Evolutionary conservation across 2,113 vertebrate species (phyloP).

Genomic region (Neodon shergylaensis): DNA sequence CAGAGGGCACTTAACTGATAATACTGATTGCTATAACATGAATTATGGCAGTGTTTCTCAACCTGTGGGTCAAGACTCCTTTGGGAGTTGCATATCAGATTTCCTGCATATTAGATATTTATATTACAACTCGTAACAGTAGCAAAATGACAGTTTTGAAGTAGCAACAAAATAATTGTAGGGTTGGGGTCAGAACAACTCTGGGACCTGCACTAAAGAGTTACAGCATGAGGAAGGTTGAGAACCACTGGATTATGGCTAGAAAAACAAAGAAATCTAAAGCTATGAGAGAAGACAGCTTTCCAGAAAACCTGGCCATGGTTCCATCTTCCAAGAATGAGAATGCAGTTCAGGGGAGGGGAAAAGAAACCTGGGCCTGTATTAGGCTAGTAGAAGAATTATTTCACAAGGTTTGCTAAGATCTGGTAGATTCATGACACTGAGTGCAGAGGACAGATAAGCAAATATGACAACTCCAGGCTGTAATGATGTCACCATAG

Average conservation of each 20-base stretch:
- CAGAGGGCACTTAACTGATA: neutral
- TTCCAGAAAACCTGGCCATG: neutral
- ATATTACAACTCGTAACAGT: neutral
- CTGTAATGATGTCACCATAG: neutral
- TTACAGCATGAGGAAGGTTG: neutral
- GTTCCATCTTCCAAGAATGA: neutral
- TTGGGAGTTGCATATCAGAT: neutral
- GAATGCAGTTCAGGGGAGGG: neutral
- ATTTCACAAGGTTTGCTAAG: neutral
- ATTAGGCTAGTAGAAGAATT: neutral
- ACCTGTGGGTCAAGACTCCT: neutral
- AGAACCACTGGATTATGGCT: neutral
- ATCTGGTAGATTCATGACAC: neutral
- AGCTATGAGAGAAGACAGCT: neutral
- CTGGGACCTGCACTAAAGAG: neutral
- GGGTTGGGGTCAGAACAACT: neutral
- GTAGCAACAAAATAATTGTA: neutral
- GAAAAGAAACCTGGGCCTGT: neutral
- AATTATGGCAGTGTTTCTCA: neutral
- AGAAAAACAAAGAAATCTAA: neutral
- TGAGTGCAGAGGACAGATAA: neutral
- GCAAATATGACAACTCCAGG: neutral
- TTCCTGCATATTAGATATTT: neutral
- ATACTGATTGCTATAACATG: neutral
- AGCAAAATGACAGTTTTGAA: neutral